Evolutionary conservation across 2,113 vertebrate genomes (phyloP).

Genomic region (Terrapene triunguis): DNA sequence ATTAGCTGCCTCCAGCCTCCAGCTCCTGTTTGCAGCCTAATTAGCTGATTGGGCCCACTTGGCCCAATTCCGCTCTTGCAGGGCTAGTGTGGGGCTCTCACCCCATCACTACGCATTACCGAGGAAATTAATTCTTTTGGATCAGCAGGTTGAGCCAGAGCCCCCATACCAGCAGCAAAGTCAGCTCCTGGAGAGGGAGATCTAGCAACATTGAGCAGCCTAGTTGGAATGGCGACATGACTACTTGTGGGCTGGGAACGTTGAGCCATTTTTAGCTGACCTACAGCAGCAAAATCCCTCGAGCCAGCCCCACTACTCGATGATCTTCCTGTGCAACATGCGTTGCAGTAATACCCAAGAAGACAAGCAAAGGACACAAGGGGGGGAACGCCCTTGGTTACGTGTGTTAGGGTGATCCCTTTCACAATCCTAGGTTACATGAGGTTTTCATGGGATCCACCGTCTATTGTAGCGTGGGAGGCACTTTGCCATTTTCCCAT

Average conservation of each 20-base stretch:
- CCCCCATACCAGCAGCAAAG: background rate
- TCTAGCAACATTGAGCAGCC: background rate
- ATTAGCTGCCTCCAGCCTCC: background rate
- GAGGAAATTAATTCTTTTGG: background rate
- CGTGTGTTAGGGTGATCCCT: background rate
- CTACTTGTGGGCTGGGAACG: background rate
- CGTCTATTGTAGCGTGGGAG: background rate
- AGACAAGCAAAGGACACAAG: background rate
- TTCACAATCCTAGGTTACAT: background rate
- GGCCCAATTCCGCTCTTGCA: background rate
- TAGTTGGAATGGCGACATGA: background rate
- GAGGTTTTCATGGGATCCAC: rapidly evolving
- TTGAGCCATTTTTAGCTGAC: background rate
- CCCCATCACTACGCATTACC: background rate
- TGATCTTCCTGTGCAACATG: background rate
- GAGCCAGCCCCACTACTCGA: rapidly evolving
- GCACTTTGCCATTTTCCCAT: constrained; percentile 30
- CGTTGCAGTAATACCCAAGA: background rate
- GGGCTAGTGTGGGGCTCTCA: rapidly evolving
- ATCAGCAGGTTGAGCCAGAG: background rate
- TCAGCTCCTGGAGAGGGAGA: background rate
- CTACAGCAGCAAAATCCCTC: background rate
- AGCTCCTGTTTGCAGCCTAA: background rate
- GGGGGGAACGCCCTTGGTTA: too few relatives aligned
- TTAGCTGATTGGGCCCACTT: background rate